phyloP scores from a whole-genome alignment of 1,140 invertebrate species.

The Cephus cinctus region DNA sequence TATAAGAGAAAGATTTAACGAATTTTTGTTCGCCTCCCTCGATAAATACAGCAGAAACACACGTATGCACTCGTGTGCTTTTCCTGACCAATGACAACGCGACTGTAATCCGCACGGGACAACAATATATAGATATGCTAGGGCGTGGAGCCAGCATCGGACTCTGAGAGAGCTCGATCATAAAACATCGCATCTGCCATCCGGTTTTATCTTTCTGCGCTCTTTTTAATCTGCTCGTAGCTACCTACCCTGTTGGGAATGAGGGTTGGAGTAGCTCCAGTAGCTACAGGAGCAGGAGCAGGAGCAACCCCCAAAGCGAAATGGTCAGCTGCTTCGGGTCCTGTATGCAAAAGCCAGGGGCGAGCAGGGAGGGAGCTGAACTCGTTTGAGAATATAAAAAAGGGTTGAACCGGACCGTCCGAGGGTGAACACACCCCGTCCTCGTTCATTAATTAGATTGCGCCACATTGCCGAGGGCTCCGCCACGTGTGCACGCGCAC shows the following conservation, averaged over 20 bases:
- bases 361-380: background rate
- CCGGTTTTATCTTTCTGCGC: constrained; percentile 46
- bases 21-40: too few species aligned
- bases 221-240: constrained; percentile 47
- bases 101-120: too few species aligned
- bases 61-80: too few species aligned
- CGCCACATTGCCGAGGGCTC: background rate
- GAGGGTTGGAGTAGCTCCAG: too few species aligned
- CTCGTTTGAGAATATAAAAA: background rate
- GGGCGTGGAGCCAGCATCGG: too few species aligned
- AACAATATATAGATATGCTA: too few species aligned
- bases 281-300: background rate
- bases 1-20: too few species aligned
- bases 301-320: background rate
- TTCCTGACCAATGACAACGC: too few species aligned
- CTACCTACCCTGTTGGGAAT: too few species aligned
- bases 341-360: too few species aligned
- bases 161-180: too few species aligned
- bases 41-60: too few species aligned
- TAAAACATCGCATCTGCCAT: constrained; percentile 43
- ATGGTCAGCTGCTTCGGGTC: background rate
- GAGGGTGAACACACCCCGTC: background rate
- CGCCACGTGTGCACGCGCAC: background rate
- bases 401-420: background rate
- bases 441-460: background rate